phyloP scores from a whole-genome alignment of 2,113 vertebrate species.

The Carassius auratus region DNA sequence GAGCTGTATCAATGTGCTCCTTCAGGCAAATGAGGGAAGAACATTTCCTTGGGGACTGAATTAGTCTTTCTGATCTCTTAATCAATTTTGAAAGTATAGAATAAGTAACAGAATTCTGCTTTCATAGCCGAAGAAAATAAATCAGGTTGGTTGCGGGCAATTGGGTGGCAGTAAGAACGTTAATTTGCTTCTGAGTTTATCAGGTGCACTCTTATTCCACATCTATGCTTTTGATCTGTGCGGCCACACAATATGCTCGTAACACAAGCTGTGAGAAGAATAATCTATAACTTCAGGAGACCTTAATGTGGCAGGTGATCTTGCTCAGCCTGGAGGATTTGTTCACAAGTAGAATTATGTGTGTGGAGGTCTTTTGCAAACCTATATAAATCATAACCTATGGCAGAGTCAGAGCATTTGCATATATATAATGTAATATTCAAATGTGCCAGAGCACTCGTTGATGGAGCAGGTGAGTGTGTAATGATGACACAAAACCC shows the following conservation, averaged over 20 bases:
- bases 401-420: constrained; percentile 67
- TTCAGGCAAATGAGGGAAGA: constrained; percentile 32
- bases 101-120: constrained; percentile 16
- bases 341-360: constrained; percentile 60
- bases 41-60: constrained; percentile 57
- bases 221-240: constrained; percentile 17
- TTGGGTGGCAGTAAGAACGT: background rate
- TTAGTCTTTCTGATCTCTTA: constrained; percentile 69
- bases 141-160: constrained; percentile 16
- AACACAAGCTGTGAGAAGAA: constrained; percentile 42
- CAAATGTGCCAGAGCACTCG: constrained; percentile 55
- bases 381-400: constrained; percentile 64
- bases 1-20: background rate
- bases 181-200: constrained; percentile 2
- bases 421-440: constrained; percentile 68
- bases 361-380: constrained; percentile 50
- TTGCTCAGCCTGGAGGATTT: constrained; percentile 55
- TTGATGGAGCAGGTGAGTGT: constrained; percentile 55
- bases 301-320: constrained; percentile 56
- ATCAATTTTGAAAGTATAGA: constrained; percentile 65
- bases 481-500: constrained; percentile 61
- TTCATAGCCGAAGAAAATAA: constrained; percentile 28
- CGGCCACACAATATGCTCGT: constrained; percentile 32
- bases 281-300: constrained; percentile 61
- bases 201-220: background rate